Percentiles rank a stretch among this genome's conserved stretches.
Conservation (phyloP, 1,140 invertebrate genomes). For the Drosophila mayri region DNA sequence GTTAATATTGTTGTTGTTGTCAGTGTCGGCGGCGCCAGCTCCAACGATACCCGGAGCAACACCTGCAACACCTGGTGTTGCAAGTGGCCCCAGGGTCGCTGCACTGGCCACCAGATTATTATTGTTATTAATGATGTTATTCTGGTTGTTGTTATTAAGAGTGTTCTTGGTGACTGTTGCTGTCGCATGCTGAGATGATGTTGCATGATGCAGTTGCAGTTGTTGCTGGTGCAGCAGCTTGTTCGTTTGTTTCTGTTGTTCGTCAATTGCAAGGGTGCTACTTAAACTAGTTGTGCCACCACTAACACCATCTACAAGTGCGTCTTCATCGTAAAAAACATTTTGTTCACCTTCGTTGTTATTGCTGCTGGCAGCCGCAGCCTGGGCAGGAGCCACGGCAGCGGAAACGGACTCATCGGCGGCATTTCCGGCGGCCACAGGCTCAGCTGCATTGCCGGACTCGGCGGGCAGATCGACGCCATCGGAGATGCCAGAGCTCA, state of each 20-base stretch:
- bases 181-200: slow-evolving; percentile 62
- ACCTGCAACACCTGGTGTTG: slow-evolving; percentile 24
- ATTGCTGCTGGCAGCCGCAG: slow-evolving; percentile 64
- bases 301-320: slow-evolving; percentile 83
- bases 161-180: slow-evolving; percentile 66
- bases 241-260: slow-evolving; percentile 73
- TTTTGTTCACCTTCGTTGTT: slow-evolving; percentile 84
- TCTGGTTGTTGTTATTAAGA: slow-evolving; percentile 55
- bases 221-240: slow-evolving; percentile 57
- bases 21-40: slow-evolving; percentile 70
- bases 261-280: slow-evolving; percentile 80
- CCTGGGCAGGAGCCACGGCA: slow-evolving; percentile 55
- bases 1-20: slow-evolving; percentile 82
- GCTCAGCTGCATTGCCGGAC: slow-evolving; percentile 78
- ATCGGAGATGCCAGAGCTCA: slow-evolving; percentile 78
- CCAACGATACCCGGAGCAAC: slow-evolving; percentile 36
- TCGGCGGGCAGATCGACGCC: slow-evolving; percentile 78
- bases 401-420: slow-evolving; percentile 78
- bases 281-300: slow-evolving; percentile 81
- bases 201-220: slow-evolving; percentile 45
- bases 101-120: slow-evolving; percentile 59
- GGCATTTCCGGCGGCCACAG: slow-evolving; percentile 68
- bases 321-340: slow-evolving; percentile 86
- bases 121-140: slow-evolving; percentile 35
- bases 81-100: slow-evolving; percentile 48